phyloP scores from a whole-genome alignment of 2,888 invertebrate species.

The Lithophane socia region DNA sequence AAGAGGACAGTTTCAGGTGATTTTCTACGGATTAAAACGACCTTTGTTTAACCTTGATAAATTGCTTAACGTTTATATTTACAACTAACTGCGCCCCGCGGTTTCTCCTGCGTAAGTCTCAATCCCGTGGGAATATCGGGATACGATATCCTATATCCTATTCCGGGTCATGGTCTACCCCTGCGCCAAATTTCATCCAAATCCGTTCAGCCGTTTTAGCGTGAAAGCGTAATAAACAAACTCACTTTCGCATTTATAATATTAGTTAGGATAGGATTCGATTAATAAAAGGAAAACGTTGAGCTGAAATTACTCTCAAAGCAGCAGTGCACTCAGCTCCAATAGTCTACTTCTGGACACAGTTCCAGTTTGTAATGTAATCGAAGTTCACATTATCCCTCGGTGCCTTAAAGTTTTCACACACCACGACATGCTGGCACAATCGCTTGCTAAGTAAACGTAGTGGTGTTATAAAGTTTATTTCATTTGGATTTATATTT shows the following conservation, averaged over 20 bases:
- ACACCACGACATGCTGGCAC: not conserved
- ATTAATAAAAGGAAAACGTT: conserved; percentile 17
- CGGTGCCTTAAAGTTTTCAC: not conserved
- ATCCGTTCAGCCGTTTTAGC: too few species aligned
- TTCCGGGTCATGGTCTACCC: too few species aligned
- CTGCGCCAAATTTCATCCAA: too few species aligned
- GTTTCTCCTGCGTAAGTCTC: too few species aligned
- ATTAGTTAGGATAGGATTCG: not conserved
- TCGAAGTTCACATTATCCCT: not conserved
- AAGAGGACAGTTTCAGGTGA: conserved; percentile 50
- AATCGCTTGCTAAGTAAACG: not conserved
- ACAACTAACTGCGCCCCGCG: too few species aligned
- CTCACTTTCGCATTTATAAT: too few species aligned
- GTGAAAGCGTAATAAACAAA: too few species aligned
- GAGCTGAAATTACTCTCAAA: conserved; percentile 1
- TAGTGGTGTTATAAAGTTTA: not conserved
- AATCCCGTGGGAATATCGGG: too few species aligned
- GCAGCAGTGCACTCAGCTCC: not conserved
- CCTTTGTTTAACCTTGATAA: conserved; percentile 37
- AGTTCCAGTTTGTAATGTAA: not conserved
- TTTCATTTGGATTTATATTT: not conserved
- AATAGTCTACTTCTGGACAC: not conserved
- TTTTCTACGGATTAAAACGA: conserved; percentile 41
- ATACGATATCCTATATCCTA: too few species aligned
- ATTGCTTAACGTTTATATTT: conserved; percentile 30